phyloP scores from a whole-genome alignment of 2,888 invertebrate genomes.

The Aleiodes leptofemur region DNA sequence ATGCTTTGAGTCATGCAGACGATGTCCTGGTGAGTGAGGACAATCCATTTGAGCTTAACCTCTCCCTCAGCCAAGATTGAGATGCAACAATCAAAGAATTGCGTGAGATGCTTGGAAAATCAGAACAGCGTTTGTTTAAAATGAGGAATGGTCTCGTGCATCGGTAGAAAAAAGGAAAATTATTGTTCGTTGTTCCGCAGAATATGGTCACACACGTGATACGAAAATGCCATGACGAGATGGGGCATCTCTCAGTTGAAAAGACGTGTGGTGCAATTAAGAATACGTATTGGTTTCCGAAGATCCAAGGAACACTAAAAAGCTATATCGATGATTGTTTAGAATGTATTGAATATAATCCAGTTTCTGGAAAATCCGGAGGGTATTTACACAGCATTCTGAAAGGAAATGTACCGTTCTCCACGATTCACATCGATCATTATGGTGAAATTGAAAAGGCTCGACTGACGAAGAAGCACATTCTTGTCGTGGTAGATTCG shows the following conservation, averaged over 20 bases:
- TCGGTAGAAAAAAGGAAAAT: too few species aligned
- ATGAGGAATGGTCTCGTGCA: too few species aligned
- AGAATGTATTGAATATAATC: conserved; percentile 51
- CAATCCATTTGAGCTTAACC: too few species aligned
- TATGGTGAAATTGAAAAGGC: conserved; percentile 40
- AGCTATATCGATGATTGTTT: conserved; percentile 47
- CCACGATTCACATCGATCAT: conserved; percentile 52
- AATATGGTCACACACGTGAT: conserved; percentile 48
- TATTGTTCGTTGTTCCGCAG: conserved; percentile 54
- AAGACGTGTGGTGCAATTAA: conserved; percentile 49
- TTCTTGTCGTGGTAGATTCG: conserved; percentile 48
- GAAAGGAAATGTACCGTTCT: conserved; percentile 52
- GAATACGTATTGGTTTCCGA: conserved; percentile 50
- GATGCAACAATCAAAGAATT: too few species aligned
- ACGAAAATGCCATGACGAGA: conserved; percentile 51
- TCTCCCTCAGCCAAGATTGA: too few species aligned
- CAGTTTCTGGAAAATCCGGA: conserved; percentile 45
- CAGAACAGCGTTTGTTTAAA: too few species aligned
- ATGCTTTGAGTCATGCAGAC: too few species aligned
- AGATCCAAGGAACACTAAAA: conserved; percentile 42
- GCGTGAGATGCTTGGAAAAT: too few species aligned
- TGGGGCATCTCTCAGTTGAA: conserved; percentile 52
- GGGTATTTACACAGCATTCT: conserved; percentile 50
- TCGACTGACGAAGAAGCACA: conserved; percentile 34
- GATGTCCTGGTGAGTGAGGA: too few species aligned